These are phyloP conservation scores for Onthophagus sagittarius DNA, from an alignment of 2,888 invertebrate species.

Conservation along the genomic window DNA sequence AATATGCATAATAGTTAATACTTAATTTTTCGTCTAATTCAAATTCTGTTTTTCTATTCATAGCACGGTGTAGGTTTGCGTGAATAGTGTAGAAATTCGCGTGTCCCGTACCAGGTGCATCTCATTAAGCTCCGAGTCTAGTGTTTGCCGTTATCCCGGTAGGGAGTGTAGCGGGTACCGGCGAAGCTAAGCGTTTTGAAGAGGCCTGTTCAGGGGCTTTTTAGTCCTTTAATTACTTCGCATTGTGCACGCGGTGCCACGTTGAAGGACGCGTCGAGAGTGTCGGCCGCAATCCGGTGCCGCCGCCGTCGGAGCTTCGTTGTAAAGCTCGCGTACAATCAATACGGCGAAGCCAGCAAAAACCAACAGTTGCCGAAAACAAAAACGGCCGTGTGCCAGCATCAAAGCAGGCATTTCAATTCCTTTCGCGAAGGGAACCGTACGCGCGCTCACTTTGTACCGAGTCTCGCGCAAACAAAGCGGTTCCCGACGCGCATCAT, in stretches of 20 bases:
- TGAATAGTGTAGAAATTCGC: not conserved
- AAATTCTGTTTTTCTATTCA: not conserved
- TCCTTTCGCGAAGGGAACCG: not conserved
- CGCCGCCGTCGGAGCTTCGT: not conserved
- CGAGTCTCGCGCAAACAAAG: not conserved
- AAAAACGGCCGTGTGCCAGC: not conserved
- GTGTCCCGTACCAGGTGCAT: slow-evolving; percentile 16
- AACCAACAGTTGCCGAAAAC: not conserved
- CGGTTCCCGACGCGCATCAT: not conserved
- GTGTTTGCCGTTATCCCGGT: slow-evolving; percentile 14
- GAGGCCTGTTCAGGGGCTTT: slow-evolving; percentile 21
- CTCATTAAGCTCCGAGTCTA: slow-evolving; percentile 21
- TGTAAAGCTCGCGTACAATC: not conserved
- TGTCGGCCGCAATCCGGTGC: not conserved
- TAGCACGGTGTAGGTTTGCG: not conserved
- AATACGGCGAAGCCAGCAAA: not conserved
- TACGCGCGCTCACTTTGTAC: not conserved
- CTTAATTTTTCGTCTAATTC: too few species aligned
- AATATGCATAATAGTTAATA: not conserved
- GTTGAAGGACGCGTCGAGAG: slow-evolving; percentile 14
- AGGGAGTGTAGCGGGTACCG: not conserved
- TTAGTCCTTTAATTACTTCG: slow-evolving; percentile 24
- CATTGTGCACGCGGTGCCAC: slow-evolving; percentile 22
- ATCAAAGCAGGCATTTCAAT: not conserved
- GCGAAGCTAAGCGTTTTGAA: slow-evolving; percentile 20